phyloP scores from a whole-genome alignment of 2,888 invertebrate genomes.

The Mactromeris polynyma region DNA sequence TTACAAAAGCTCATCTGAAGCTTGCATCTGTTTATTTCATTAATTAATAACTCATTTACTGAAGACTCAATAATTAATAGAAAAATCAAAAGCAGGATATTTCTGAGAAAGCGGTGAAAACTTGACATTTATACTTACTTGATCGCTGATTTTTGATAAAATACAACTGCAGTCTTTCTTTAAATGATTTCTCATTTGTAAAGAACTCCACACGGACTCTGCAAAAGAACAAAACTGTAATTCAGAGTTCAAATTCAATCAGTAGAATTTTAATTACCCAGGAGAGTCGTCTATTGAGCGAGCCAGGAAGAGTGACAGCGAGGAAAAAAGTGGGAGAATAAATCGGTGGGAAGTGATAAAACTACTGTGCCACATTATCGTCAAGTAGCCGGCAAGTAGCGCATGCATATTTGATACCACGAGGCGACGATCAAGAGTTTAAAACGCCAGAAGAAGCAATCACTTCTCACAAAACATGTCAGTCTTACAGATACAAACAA shows the following conservation, averaged over 20 bases:
- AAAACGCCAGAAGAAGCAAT: too few species aligned
- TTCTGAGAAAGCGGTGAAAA: too few species aligned
- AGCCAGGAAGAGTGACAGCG: neutral
- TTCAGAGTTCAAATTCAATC: neutral
- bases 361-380: neutral
- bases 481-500: too few species aligned
- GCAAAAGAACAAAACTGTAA: conserved; percentile 82
- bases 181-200: conserved; percentile 99
- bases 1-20: too few species aligned
- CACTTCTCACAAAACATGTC: too few species aligned
- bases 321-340: neutral
- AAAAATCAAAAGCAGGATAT: too few species aligned
- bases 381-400: neutral
- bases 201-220: conserved; percentile 99
- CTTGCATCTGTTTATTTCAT: too few species aligned
- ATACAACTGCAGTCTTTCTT: conserved; percentile 99
- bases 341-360: neutral
- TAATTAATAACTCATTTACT: too few species aligned
- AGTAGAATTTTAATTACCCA: neutral
- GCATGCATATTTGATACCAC: neutral
- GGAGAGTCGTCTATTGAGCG: neutral
- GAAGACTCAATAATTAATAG: too few species aligned
- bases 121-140: too few species aligned
- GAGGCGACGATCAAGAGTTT: neutral
- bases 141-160: conserved; percentile 99